Conservation (phyloP, 2,888 invertebrate species). For the Zaprionus obscuricornis region DNA sequence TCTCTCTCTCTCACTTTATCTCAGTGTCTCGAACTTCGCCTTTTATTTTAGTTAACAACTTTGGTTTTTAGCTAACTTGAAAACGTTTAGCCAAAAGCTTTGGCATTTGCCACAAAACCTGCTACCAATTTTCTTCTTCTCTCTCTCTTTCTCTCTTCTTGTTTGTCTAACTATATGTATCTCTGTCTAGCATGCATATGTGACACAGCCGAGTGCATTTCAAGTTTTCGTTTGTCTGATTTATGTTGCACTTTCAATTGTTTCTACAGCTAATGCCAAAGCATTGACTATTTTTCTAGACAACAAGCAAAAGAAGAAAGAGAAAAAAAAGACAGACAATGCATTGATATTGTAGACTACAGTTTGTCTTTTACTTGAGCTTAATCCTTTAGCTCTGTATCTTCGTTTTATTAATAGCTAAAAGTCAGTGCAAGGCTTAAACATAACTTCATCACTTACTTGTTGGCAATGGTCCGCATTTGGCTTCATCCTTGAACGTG, state of each 20-base stretch:
- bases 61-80: slow-evolving; percentile 59
- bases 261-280: slow-evolving; percentile 46
- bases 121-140: slow-evolving; percentile 8
- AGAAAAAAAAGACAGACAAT: slow-evolving; percentile 18
- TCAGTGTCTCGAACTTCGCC: slow-evolving; percentile 47
- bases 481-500: slow-evolving; percentile 94
- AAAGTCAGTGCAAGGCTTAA: slow-evolving; percentile 28
- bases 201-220: slow-evolving; percentile 70
- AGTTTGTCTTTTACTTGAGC: neutral
- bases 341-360: slow-evolving; percentile 31
- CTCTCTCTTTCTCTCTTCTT: neutral
- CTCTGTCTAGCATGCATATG: slow-evolving; percentile 38
- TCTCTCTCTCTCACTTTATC: slow-evolving; percentile 12
- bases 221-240: slow-evolving; percentile 64
- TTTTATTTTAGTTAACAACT: slow-evolving; percentile 59
- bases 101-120: slow-evolving; percentile 60
- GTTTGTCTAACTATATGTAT: neutral
- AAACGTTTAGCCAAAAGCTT: slow-evolving; percentile 74
- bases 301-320: slow-evolving; percentile 8
- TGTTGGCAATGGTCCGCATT: slow-evolving; percentile 94
- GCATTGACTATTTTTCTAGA: slow-evolving; percentile 41
- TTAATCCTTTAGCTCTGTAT: slow-evolving; percentile 4
- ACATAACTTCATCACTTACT: slow-evolving; percentile 86
- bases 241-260: slow-evolving; percentile 75
- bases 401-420: slow-evolving; percentile 45